phyloP scores from a whole-genome alignment of 2,797 vertebrate genomes.

The Ctenopoma multispine region DNA sequence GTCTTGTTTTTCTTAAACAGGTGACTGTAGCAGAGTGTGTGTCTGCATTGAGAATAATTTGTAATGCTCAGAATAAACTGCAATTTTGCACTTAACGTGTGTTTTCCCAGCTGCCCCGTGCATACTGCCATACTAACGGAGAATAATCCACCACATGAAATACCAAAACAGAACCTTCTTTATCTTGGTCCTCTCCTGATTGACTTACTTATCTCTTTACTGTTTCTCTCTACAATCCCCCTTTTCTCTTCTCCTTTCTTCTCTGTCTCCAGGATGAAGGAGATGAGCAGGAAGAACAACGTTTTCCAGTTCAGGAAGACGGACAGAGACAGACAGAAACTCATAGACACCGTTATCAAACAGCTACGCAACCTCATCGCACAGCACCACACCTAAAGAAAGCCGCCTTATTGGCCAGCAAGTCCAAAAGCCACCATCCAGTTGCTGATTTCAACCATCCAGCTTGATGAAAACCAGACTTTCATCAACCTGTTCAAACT shows the following conservation, averaged over 20 bases:
- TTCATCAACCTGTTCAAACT: background rate
- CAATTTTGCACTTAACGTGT: conserved; percentile 6
- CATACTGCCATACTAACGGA: background rate
- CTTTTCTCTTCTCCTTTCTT: too few relatives aligned
- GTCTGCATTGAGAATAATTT: conserved; percentile 27
- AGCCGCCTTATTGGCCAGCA: background rate
- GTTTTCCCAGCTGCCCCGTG: conserved; percentile 12
- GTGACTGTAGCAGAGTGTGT: conserved; percentile 1
- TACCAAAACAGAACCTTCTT: background rate
- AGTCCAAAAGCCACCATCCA: background rate
- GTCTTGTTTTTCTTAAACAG: background rate
- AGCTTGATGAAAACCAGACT: background rate
- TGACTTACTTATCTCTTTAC: too few relatives aligned
- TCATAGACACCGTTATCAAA: conserved; percentile 95
- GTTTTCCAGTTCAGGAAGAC: conserved; percentile 97
- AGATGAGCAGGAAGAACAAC: conserved; percentile 94
- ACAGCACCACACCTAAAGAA: conserved; percentile 84
- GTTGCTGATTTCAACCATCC: background rate
- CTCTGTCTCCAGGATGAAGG: conserved; percentile 88
- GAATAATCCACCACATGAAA: background rate
- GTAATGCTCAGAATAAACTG: background rate
- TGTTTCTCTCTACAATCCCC: too few relatives aligned
- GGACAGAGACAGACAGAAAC: conserved; percentile 94
- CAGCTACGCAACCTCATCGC: conserved; percentile 94
- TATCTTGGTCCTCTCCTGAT: background rate